Conservation (phyloP, 2,113 vertebrate genomes). For the Chelonoidis abingdonii region DNA sequence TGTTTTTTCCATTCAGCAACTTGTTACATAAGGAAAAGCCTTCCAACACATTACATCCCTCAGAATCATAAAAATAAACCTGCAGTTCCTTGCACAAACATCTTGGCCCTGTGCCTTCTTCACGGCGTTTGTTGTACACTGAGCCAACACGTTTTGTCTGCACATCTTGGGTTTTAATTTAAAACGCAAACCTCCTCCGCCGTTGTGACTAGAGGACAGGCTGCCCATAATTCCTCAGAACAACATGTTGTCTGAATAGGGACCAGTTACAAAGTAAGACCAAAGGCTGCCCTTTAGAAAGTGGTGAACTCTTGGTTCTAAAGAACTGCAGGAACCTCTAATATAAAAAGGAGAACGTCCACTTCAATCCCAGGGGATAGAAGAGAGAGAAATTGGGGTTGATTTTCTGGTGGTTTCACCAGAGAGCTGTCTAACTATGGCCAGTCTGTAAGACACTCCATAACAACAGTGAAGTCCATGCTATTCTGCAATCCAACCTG, state of each 20-base stretch:
- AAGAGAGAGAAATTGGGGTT: not conserved
- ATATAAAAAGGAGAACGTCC: not conserved
- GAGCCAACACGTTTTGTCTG: not conserved
- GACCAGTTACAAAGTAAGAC: not conserved
- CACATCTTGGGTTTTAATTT: not conserved
- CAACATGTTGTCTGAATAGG: not conserved
- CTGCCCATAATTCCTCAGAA: fast-evolving
- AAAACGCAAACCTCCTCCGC: fast-evolving
- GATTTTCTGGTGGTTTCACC: not conserved
- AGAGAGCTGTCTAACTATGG: not conserved
- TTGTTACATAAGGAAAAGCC: not conserved
- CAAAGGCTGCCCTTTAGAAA: not conserved
- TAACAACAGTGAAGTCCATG: not conserved
- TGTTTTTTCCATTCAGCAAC: not conserved
- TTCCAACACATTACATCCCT: not conserved
- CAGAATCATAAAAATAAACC: not conserved
- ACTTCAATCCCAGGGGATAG: not conserved
- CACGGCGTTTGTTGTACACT: not conserved
- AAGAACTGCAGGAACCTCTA: not conserved
- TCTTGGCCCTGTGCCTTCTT: not conserved
- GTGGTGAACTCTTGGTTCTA: not conserved
- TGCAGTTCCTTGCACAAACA: not conserved
- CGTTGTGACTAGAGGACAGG: fast-evolving
- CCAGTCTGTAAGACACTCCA: not conserved
- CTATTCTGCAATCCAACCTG: not conserved